Conservation (phyloP, 2,113 vertebrate genomes). For the Peromyscus maniculatus region DNA sequence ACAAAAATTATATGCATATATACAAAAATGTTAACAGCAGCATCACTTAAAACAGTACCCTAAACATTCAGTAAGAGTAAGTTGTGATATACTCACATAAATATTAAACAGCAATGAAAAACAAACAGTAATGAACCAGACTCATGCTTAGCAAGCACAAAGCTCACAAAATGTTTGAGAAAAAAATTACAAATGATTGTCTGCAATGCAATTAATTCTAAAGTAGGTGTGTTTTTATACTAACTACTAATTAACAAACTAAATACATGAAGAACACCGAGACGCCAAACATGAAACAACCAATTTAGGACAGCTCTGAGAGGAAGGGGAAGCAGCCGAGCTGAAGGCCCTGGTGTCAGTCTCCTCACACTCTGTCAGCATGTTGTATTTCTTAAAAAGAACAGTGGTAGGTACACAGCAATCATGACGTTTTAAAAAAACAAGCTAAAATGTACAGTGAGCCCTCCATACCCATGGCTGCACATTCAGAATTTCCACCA, state of each 20-base stretch:
- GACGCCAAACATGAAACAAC: slow-evolving; percentile 20
- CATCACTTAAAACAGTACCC: slow-evolving; percentile 33
- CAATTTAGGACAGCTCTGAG: not conserved
- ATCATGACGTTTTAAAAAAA: slow-evolving; percentile 15
- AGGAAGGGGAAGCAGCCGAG: not conserved
- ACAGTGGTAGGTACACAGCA: not conserved
- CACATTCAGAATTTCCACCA: not conserved
- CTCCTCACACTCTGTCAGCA: not conserved
- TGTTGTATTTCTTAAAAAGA: slow-evolving; percentile 42
- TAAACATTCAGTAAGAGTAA: not conserved
- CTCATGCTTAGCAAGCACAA: slow-evolving; percentile 27
- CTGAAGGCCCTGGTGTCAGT: not conserved
- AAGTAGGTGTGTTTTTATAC: slow-evolving; percentile 36
- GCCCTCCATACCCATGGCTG: not conserved
- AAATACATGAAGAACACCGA: slow-evolving; percentile 42
- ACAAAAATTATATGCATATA: not conserved
- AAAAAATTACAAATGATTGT: slow-evolving; percentile 6
- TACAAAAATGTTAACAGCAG: slow-evolving; percentile 36
- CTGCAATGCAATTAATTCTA: slow-evolving; percentile 51
- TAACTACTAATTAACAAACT: slow-evolving; percentile 33
- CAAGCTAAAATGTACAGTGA: slow-evolving; percentile 13
- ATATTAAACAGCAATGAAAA: slow-evolving; percentile 15
- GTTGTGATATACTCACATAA: not conserved
- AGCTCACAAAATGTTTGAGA: slow-evolving; percentile 32
- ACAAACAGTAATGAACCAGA: not conserved